Conservation (phyloP, 2,888 invertebrate genomes). For the Rotaria socialis region DNA sequence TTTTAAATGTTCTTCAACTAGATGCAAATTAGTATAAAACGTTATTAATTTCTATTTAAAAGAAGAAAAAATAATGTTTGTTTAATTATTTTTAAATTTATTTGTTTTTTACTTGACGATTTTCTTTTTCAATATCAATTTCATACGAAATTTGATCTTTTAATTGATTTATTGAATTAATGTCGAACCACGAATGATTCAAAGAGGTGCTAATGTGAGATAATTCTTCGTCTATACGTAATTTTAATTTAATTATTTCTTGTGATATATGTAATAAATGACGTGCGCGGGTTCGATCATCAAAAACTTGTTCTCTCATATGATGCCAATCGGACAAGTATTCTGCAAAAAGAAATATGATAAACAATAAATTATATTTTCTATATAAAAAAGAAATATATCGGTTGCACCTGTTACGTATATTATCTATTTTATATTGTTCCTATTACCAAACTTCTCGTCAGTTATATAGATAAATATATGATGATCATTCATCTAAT, state of each 20-base stretch:
- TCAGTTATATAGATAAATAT: neutral
- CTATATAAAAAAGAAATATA: neutral
- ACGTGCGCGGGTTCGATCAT: neutral
- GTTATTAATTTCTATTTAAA: neutral
- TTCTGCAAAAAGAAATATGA: neutral
- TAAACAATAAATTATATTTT: neutral
- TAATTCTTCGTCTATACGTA: neutral
- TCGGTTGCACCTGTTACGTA: neutral
- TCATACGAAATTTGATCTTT: conserved; percentile 11
- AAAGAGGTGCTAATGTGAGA: neutral
- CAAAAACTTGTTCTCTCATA: neutral
- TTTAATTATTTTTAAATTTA: neutral
- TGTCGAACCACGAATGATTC: neutral
- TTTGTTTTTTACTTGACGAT: neutral
- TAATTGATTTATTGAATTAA: neutral
- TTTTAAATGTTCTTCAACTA: neutral
- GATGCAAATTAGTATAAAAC: neutral
- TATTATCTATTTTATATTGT: neutral
- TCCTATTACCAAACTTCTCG: neutral
- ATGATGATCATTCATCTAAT: neutral
- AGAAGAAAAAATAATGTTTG: neutral
- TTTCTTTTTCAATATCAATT: conserved; percentile 22
- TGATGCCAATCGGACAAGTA: conserved; percentile 19
- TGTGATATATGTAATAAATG: conserved; percentile 25
- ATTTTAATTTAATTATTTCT: neutral